A percentile compares a stretch with the other conserved stretches of the same genome.
phyloP scores from a whole-genome alignment of 2,797 vertebrate genomes.

The Haliaeetus vocifer region DNA sequence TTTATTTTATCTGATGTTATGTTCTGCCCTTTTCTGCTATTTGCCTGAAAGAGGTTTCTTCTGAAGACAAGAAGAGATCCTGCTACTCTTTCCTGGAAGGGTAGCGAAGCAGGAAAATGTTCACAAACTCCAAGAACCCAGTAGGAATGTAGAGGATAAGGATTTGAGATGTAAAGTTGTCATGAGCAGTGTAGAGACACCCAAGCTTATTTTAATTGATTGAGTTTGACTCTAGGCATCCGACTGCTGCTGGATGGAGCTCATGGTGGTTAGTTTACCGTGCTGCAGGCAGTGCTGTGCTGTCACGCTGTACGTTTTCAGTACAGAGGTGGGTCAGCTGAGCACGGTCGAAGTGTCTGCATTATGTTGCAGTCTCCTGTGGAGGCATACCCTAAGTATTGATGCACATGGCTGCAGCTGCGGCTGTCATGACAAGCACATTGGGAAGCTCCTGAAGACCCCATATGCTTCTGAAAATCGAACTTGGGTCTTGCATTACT shows the following conservation, averaged over 20 bases:
- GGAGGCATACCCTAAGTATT: neutral
- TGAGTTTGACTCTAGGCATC: neutral
- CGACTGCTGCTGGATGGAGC: neutral
- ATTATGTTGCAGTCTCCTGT: neutral
- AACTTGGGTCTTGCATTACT: neutral
- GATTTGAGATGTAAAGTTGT: neutral
- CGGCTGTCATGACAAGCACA: neutral
- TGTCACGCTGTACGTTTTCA: rapidly evolving
- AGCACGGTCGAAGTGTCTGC: no score
- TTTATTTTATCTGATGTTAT: neutral
- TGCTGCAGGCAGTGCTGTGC: neutral
- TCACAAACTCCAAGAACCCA: neutral
- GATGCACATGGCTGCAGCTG: neutral
- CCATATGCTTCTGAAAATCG: neutral
- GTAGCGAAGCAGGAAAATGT: neutral
- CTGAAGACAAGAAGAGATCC: neutral
- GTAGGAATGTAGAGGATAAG: neutral
- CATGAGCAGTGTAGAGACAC: neutral
- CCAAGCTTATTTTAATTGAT: neutral
- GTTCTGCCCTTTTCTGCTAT: neutral
- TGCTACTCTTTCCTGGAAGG: neutral
- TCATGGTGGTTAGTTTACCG: rapidly evolving
- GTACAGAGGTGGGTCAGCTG: rapidly evolving
- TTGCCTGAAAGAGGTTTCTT: neutral
- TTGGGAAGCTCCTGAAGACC: neutral